These are phyloP conservation scores for Stegodyphus dumicola DNA, from an alignment of 1,140 invertebrate genomes.

Conservation along the genomic window DNA sequence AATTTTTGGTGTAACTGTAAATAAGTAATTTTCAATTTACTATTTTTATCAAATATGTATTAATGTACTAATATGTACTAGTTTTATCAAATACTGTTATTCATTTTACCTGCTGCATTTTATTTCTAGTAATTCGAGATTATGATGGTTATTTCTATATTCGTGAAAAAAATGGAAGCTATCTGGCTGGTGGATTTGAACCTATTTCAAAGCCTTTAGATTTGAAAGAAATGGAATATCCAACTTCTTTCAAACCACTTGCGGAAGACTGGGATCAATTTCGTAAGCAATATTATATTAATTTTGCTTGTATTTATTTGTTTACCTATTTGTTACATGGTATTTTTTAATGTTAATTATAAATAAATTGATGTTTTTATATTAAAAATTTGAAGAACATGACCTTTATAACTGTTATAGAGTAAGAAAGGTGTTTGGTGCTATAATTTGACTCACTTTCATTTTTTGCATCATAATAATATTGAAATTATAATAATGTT, in stretches of 20 bases:
- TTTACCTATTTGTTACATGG: background rate
- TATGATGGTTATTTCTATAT: conserved; percentile 72
- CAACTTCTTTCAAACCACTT: conserved; percentile 62
- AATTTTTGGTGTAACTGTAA: too few species aligned
- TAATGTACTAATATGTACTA: too few species aligned
- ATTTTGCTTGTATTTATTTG: background rate
- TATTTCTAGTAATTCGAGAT: conserved; percentile 69
- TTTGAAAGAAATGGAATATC: conserved; percentile 50
- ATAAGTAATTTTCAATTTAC: too few species aligned
- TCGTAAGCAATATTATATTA: conserved; percentile 72
- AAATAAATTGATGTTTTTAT: too few species aligned
- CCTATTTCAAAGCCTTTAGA: conserved; percentile 69
- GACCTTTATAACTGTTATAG: too few species aligned
- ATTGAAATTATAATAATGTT: too few species aligned
- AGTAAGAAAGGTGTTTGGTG: too few species aligned
- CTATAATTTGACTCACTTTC: too few species aligned
- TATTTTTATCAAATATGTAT: too few species aligned
- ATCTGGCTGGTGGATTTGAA: conserved; percentile 72
- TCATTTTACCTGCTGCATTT: background rate
- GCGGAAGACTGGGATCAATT: conserved; percentile 94
- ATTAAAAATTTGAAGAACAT: too few species aligned
- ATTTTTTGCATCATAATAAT: too few species aligned
- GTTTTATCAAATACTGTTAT: too few species aligned
- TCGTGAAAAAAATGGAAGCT: conserved; percentile 69
- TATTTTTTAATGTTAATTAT: background rate